Conservation (phyloP, 92 coral and sea anemone species). For the Porites divaricata region DNA sequence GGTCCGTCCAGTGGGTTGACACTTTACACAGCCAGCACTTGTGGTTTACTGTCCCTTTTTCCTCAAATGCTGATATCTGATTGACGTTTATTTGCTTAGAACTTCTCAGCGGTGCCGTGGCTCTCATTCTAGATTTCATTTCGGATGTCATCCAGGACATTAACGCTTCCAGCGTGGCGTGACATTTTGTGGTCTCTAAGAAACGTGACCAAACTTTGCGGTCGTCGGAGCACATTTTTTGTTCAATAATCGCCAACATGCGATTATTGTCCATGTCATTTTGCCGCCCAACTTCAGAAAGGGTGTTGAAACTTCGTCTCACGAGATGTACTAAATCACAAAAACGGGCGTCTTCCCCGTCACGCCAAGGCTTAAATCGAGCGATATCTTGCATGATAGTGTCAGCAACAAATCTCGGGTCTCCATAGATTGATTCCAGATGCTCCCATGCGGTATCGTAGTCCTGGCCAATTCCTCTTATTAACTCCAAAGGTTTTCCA, state of each 20-base stretch:
- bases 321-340: slow-evolving; percentile 61
- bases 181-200: slow-evolving; percentile 39
- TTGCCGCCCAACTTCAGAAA: slow-evolving; percentile 54
- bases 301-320: slow-evolving; percentile 52
- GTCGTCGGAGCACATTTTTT: slow-evolving; percentile 44
- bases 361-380: slow-evolving; percentile 50
- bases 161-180: slow-evolving; percentile 47
- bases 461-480: slow-evolving; percentile 70
- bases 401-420: too few species aligned
- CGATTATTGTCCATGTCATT: slow-evolving; percentile 60
- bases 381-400: too few species aligned
- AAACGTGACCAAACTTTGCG: slow-evolving; percentile 65
- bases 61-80: background rate
- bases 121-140: slow-evolving; percentile 62
- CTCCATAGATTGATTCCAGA: slow-evolving; percentile 68
- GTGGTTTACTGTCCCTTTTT: background rate
- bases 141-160: slow-evolving; percentile 51
- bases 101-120: slow-evolving; percentile 53
- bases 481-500: slow-evolving; percentile 66
- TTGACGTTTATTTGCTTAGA: background rate
- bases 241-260: slow-evolving; percentile 62
- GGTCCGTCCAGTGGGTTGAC: slow-evolving; percentile 49
- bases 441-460: slow-evolving; percentile 72
- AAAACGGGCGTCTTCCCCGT: slow-evolving; percentile 67
- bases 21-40: slow-evolving; percentile 33